phyloP scores from a whole-genome alignment of 2,888 invertebrate species.

The Chorisops tibialis region DNA sequence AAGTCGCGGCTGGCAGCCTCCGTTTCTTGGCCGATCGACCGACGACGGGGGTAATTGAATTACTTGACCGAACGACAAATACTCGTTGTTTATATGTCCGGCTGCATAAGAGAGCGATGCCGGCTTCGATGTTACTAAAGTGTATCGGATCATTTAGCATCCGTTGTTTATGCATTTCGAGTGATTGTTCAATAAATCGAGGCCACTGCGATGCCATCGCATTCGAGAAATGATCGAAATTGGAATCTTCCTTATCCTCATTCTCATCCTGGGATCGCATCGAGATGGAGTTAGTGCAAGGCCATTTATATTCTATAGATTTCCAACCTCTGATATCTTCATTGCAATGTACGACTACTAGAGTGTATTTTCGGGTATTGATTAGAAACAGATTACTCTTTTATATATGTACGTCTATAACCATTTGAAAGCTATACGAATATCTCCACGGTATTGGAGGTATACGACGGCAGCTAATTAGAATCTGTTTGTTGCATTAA shows the following conservation, averaged over 20 bases:
- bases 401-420: too few species aligned
- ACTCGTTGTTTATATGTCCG: constrained; percentile 38
- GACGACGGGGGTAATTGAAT: constrained; percentile 36
- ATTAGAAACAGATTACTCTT: too few species aligned
- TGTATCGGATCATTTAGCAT: constrained; percentile 16
- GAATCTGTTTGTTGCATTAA: too few species aligned
- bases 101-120: constrained; percentile 29
- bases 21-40: not conserved
- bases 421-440: too few species aligned
- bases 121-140: constrained; percentile 9
- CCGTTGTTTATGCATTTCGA: constrained; percentile 39
- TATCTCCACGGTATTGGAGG: too few species aligned
- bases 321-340: constrained; percentile 19
- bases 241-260: constrained; percentile 11
- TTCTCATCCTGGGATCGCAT: not conserved
- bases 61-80: constrained; percentile 39
- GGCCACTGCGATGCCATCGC: constrained; percentile 25
- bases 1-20: constrained; percentile 3
- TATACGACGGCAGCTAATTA: too few species aligned
- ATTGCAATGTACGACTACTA: too few species aligned
- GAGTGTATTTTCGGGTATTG: too few species aligned
- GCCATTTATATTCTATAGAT: constrained; percentile 6
- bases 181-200: constrained; percentile 39
- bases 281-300: not conserved
- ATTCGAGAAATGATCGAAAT: constrained; percentile 9